Conservation (phyloP, 2,113 vertebrate species). For the Tapirus terrestris region DNA sequence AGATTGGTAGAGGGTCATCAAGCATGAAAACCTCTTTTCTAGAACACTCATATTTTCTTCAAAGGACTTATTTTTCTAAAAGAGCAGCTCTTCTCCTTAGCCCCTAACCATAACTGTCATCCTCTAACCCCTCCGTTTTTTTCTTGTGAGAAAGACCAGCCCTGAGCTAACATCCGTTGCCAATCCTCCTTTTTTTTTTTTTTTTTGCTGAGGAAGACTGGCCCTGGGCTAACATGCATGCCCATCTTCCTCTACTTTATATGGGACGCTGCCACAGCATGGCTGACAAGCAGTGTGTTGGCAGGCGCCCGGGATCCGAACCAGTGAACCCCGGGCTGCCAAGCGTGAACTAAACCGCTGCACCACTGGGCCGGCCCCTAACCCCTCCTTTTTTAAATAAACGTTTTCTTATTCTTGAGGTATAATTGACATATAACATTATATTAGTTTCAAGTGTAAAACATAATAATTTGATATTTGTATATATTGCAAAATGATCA, state of each 20-base stretch:
- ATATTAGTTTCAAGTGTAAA: not conserved
- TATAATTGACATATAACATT: not conserved
- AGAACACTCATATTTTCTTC: not conserved
- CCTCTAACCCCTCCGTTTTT: not conserved
- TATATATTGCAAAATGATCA: not conserved
- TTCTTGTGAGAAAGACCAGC: too few relatives aligned
- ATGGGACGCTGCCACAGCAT: too few relatives aligned
- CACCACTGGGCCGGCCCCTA: too few relatives aligned
- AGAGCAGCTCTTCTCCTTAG: not conserved
- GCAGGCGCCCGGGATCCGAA: too few relatives aligned
- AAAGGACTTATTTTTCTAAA: slow-evolving; percentile 42
- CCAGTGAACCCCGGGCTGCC: too few relatives aligned
- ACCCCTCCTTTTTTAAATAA: not conserved
- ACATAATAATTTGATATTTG: not conserved
- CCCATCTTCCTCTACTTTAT: too few relatives aligned
- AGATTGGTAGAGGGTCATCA: not conserved
- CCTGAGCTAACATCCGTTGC: too few relatives aligned
- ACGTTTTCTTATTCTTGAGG: not conserved
- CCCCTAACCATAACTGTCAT: not conserved
- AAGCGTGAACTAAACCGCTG: too few relatives aligned
- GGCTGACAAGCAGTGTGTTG: too few relatives aligned
- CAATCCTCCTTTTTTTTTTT: too few relatives aligned
- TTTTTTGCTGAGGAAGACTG: too few relatives aligned
- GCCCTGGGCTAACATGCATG: too few relatives aligned
- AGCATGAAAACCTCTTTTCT: not conserved